Evolutionary conservation across 2,888 invertebrate genomes (phyloP).

Genomic region (Macrophya annulata): DNA sequence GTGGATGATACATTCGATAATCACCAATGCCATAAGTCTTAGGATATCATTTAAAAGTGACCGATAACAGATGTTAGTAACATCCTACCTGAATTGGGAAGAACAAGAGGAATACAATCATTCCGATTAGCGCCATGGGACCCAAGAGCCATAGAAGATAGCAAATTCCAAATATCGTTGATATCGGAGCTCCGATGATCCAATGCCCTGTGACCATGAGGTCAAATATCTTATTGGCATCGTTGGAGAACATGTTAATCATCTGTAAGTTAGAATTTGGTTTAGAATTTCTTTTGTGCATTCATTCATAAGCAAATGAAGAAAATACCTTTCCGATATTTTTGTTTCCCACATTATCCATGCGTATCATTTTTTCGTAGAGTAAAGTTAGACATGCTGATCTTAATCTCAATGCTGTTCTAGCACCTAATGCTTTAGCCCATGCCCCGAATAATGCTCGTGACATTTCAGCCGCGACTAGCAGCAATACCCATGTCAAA

Average conservation of each 20-base stretch:
- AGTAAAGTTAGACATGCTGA: constrained; percentile 76
- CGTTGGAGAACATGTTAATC: constrained; percentile 82
- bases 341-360: constrained; percentile 78
- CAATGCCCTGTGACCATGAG: constrained; percentile 81
- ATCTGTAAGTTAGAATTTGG: constrained; percentile 76
- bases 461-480: constrained; percentile 79
- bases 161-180: constrained; percentile 79
- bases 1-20: neutral
- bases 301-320: neutral
- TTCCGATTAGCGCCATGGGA: constrained; percentile 81
- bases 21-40: neutral
- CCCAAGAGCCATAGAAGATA: constrained; percentile 81
- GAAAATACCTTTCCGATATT: constrained; percentile 77
- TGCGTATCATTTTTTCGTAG: constrained; percentile 75
- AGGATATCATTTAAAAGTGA: neutral
- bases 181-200: constrained; percentile 81
- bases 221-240: constrained; percentile 82
- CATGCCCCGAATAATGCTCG: constrained; percentile 80
- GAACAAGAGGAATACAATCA: constrained; percentile 80
- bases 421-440: constrained; percentile 81
- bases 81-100: constrained; percentile 81
- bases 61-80: neutral
- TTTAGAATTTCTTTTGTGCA: neutral
- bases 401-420: constrained; percentile 76
- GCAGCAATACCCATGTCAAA: constrained; percentile 78